Conservation (phyloP, 2,113 vertebrate genomes). For the Plestiodon gilberti region DNA sequence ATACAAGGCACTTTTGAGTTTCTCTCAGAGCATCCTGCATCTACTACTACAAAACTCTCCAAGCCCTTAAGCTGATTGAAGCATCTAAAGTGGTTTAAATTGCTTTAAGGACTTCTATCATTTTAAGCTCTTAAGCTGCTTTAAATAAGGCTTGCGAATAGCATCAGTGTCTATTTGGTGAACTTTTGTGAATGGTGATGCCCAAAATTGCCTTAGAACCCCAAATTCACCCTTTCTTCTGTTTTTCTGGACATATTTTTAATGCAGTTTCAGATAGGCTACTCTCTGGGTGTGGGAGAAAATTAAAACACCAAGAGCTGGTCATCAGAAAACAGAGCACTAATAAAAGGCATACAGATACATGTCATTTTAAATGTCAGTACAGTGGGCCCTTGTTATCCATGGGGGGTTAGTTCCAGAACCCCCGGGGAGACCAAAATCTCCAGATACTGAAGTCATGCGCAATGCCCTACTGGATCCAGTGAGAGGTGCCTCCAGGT, state of each 20-base stretch:
- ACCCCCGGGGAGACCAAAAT: no score
- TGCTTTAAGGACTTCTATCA: slow-evolving; percentile 62
- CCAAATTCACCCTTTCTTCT: background rate
- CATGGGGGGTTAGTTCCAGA: no score
- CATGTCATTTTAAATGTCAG: background rate
- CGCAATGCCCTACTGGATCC: no score
- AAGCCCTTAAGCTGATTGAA: slow-evolving; percentile 18
- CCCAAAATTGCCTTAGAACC: background rate
- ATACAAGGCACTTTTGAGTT: background rate
- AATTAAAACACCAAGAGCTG: background rate
- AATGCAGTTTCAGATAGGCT: background rate
- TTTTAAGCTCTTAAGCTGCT: slow-evolving; percentile 69
- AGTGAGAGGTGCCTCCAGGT: no score
- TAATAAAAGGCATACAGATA: slow-evolving; percentile 8
- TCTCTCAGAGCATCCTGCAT: background rate
- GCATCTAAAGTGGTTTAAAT: slow-evolving; percentile 65
- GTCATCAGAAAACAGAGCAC: slow-evolving; percentile 9
- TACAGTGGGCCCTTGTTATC: no score
- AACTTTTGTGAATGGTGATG: slow-evolving; percentile 28
- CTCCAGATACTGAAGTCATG: no score
- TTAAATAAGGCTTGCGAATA: slow-evolving; percentile 47
- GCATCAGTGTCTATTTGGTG: slow-evolving; percentile 18
- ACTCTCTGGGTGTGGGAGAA: background rate
- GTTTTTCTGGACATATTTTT: background rate
- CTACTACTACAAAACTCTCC: background rate